phyloP scores from a whole-genome alignment of 2,113 vertebrate species.

The Plectropomus leopardus region DNA sequence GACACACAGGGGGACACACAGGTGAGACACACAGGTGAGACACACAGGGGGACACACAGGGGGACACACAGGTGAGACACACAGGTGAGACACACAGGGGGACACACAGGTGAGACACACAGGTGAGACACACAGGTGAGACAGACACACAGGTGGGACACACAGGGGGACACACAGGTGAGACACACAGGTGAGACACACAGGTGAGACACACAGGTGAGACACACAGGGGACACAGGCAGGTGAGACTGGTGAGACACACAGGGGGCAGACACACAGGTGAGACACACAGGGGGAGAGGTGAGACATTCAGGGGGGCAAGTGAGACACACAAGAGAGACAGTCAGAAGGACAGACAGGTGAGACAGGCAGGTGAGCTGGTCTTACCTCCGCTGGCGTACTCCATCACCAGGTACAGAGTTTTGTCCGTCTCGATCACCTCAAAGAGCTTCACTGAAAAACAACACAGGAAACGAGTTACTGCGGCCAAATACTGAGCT shows the following conservation, averaged over 20 bases:
- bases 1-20: background rate
- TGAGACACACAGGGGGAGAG: background rate
- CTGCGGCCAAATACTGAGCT: background rate
- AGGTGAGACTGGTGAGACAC: too few species aligned
- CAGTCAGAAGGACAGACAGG: constrained; percentile 8
- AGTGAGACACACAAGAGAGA: background rate
- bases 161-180: too few species aligned
- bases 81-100: constrained; percentile 2
- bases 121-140: background rate
- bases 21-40: background rate
- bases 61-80: background rate
- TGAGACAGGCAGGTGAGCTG: background rate
- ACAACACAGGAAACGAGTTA: background rate
- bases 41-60: constrained; percentile 15
- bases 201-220: background rate
- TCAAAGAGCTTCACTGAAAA: constrained; percentile 65
- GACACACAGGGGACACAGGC: too few species aligned
- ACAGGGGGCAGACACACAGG: too few species aligned
- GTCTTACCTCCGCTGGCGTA: constrained; percentile 61
- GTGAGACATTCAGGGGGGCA: too few species aligned
- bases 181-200: background rate
- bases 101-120: constrained; percentile 7
- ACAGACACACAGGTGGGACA: too few species aligned
- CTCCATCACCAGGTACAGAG: constrained; percentile 67
- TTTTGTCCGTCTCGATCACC: constrained; percentile 62